Conservation (phyloP, 2,888 invertebrate species). For the Cephalotes varians region DNA sequence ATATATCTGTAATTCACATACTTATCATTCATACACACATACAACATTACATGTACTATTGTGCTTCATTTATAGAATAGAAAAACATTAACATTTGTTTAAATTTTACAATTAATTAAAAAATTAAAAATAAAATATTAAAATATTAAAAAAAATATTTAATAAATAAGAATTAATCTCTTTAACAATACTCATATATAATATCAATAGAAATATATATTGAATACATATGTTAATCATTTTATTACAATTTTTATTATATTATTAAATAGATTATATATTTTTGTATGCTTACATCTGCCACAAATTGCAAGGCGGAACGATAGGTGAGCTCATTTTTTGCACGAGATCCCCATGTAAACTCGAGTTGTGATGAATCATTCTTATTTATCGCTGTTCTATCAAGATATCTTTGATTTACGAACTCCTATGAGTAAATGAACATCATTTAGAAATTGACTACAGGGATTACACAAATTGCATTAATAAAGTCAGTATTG, state of each 20-base stretch:
- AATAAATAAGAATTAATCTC: not conserved
- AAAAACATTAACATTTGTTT: constrained; percentile 3
- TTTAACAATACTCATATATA: not conserved
- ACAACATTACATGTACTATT: not conserved
- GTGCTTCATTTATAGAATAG: not conserved
- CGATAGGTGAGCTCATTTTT: constrained; percentile 86
- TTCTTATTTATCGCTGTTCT: constrained; percentile 81
- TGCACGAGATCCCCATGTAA: constrained; percentile 87
- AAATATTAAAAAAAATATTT: not conserved
- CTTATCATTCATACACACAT: not conserved
- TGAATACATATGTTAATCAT: not conserved
- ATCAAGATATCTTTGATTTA: constrained; percentile 79
- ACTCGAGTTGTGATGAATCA: constrained; percentile 85
- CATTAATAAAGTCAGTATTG: not conserved
- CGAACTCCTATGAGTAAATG: constrained; percentile 83
- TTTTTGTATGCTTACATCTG: constrained; percentile 83
- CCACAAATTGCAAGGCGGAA: constrained; percentile 87
- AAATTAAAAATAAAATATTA: not conserved
- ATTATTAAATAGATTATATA: not conserved
- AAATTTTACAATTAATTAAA: not conserved
- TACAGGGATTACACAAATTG: not conserved
- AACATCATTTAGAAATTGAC: not conserved
- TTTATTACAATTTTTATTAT: not conserved
- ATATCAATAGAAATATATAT: not conserved
- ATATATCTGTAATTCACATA: constrained; percentile 73